Conservation (phyloP, 1,140 invertebrate species). For the Pararge aegeria region DNA sequence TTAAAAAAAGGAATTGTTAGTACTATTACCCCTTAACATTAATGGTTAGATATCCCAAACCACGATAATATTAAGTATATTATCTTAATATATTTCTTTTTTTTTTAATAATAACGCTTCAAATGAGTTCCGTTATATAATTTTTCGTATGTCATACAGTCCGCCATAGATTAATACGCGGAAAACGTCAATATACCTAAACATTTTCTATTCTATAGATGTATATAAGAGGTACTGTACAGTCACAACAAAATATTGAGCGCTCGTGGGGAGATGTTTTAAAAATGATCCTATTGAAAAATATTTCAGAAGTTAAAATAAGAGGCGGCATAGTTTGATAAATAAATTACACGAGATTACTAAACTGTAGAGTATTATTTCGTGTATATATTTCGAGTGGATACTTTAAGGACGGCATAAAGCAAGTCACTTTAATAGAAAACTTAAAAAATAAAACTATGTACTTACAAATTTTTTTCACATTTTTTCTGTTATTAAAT, state of each 20-base stretch:
- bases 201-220: constrained; percentile 18
- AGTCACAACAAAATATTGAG: constrained; percentile 35
- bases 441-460: constrained; percentile 9
- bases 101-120: constrained; percentile 6
- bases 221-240: constrained; percentile 26
- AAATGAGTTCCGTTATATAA: neutral
- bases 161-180: constrained; percentile 1
- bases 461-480: constrained; percentile 1
- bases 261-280: constrained; percentile 7
- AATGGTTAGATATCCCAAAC: constrained; percentile 74
- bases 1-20: constrained; percentile 58
- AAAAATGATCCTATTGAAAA: neutral
- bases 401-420: constrained; percentile 19
- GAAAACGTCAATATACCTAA: neutral
- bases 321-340: constrained; percentile 6
- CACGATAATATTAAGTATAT: constrained; percentile 50
- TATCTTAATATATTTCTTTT: too few species aligned
- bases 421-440: constrained; percentile 3
- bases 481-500: constrained; percentile 4
- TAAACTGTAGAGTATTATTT: neutral
- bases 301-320: neutral
- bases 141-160: neutral
- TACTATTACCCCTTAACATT: constrained; percentile 64
- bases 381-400: neutral
- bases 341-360: neutral